Evolutionary conservation across 2,113 vertebrate species (phyloP).

Genomic region (Lophura nycthemera): DNA sequence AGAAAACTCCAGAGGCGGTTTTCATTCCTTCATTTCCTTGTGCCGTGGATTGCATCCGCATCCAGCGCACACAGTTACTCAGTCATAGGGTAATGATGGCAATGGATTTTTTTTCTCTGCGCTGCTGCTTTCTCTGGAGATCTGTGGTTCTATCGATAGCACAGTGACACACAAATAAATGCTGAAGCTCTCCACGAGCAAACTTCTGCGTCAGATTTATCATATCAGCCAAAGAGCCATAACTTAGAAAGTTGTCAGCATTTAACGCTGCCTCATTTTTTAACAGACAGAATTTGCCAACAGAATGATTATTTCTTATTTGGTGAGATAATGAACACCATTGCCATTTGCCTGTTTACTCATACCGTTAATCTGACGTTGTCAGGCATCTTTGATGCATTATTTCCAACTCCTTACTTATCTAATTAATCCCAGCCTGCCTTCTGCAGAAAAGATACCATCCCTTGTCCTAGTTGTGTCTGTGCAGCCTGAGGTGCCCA

Average conservation of each 20-base stretch:
- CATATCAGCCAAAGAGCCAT: slow-evolving; percentile 14
- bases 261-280: slow-evolving; percentile 49
- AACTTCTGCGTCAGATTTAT: slow-evolving; percentile 66
- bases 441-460: slow-evolving; percentile 8
- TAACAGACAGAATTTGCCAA: slow-evolving; percentile 41
- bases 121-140: slow-evolving; percentile 56
- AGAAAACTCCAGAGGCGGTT: slow-evolving; percentile 26
- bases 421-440: slow-evolving; percentile 28
- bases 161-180: slow-evolving; percentile 67
- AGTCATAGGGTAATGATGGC: slow-evolving; percentile 46
- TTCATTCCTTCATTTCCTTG: slow-evolving; percentile 51
- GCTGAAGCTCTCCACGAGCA: slow-evolving; percentile 51
- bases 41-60: slow-evolving; percentile 42
- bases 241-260: slow-evolving; percentile 52
- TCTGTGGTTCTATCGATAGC: slow-evolving; percentile 26
- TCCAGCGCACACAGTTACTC: slow-evolving; percentile 54
- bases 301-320: slow-evolving; percentile 42
- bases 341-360: slow-evolving; percentile 55
- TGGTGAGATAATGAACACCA: background rate
- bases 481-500: background rate
- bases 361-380: slow-evolving; percentile 66
- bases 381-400: slow-evolving; percentile 58
- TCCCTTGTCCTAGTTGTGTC: background rate
- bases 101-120: slow-evolving; percentile 47
- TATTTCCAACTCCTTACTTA: slow-evolving; percentile 54